Base-by-base conservation (phyloP, 2,888 invertebrate genomes). In the Ormyrus thymus region DNA sequence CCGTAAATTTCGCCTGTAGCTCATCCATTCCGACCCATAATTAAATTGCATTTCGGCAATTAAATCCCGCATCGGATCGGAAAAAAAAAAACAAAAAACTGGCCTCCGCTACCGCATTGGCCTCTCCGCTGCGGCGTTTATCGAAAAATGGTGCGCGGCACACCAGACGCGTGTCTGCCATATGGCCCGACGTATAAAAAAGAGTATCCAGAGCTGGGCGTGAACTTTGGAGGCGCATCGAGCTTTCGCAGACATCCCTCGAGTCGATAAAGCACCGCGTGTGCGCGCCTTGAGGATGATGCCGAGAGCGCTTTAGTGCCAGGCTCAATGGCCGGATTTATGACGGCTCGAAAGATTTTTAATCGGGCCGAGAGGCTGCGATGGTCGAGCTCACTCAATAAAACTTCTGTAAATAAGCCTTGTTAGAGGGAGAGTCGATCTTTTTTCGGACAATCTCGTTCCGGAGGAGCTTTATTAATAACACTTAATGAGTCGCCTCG, bases 371-470 rank as follows among this genome's bases (percentile, higher is more conserved):
- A 53, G 61, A 66, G 72, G 53, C 71, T 58, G 56, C 70, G 45
- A 48, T 53, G 51, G 48, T 69, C 69, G 59, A 29, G 69, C 70
- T 68, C 72, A 66, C 80, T 76, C 76, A 76, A 80, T 76, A 80
- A 76, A 76, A 80, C 80, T 76, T 73, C 76, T 73, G 76, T 73
- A 80, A 80, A 80, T 80, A 76, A 76, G 80, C 50, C 80, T 76
- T 58, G 76, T 62, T 76, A 79, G 51, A 45, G 65, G 29, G 8
- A n/a, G 58, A 11, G 45, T 6, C 4, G 11, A 59, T 8, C 50
- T 46, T 64, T 56, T 53, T 50, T 62, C 43, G 7, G 13, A 29
- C 1, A 3, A 29, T 29, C 29, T 29, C 29, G 29, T 29, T 29
- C 29, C 1, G 29, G 29, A 29, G 29, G 29, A 29, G 29, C 29